Evolutionary conservation across 2,797 vertebrate species (phyloP).

Genomic region (Thaleichthys pacificus): DNA sequence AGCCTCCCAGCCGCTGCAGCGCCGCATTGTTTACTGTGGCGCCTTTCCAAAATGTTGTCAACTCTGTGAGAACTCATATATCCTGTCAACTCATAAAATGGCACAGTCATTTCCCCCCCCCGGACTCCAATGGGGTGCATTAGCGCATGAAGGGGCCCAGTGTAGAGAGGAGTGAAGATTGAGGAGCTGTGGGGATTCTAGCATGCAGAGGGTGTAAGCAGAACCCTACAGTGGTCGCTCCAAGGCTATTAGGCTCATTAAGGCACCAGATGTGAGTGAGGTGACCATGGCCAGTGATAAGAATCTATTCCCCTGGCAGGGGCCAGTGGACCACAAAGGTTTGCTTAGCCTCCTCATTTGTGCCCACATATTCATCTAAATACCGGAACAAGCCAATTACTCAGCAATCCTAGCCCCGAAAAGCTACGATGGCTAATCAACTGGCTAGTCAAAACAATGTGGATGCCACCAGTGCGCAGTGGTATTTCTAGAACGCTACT

Average conservation of each 20-base stretch:
- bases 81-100: background rate
- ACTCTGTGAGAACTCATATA: constrained; percentile 7
- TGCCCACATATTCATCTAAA: constrained; percentile 57
- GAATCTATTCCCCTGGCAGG: constrained; percentile 59
- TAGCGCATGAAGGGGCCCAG: constrained; percentile 14
- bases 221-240: constrained; percentile 45
- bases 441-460: constrained; percentile 53
- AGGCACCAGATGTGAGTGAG: constrained; percentile 63
- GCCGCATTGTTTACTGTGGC: background rate
- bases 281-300: constrained; percentile 63
- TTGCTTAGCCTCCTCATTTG: constrained; percentile 46
- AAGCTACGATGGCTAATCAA: constrained; percentile 50
- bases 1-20: too few species aligned
- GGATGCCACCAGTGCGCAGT: constrained; percentile 21
- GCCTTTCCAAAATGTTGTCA: background rate
- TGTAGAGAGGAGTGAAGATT: constrained; percentile 31
- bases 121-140: constrained; percentile 25
- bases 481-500: constrained; percentile 12
- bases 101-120: constrained; percentile 17
- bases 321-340: constrained; percentile 53
- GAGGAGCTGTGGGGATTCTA: constrained; percentile 30
- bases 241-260: constrained; percentile 60
- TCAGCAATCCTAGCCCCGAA: constrained; percentile 35
- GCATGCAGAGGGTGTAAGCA: constrained; percentile 37
- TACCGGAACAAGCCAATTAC: constrained; percentile 61